Conservation (phyloP, 2,797 vertebrate species). For the Gallinago nigripennis region DNA sequence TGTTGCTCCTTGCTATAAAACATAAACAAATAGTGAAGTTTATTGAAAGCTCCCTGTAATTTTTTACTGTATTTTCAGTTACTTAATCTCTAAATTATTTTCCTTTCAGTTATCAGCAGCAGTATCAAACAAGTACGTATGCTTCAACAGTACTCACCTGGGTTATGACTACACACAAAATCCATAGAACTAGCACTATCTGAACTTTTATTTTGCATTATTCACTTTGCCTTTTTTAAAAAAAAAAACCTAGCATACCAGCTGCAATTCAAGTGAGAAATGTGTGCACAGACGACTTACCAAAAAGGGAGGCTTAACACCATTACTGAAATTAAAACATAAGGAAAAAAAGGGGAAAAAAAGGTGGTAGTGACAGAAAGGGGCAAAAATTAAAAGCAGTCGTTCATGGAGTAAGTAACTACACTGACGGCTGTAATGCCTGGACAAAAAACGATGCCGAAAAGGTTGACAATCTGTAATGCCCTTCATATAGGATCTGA, state of each 20-base stretch:
- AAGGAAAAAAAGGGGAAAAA: background rate
- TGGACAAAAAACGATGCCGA: background rate
- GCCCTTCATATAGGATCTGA: background rate
- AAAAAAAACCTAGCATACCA: background rate
- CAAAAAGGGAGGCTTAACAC: background rate
- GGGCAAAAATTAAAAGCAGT: background rate
- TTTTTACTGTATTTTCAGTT: background rate
- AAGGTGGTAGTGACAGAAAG: fast-evolving
- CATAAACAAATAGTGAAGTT: background rate
- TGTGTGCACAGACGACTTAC: background rate
- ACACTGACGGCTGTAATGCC: background rate
- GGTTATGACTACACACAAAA: background rate
- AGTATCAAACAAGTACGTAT: fast-evolving
- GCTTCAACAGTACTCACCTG: background rate
- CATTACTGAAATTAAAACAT: background rate
- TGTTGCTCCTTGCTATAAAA: background rate
- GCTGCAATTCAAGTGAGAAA: background rate
- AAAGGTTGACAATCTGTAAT: background rate
- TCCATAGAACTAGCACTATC: background rate
- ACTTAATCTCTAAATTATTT: background rate
- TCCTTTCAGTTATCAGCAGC: background rate
- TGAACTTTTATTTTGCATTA: background rate
- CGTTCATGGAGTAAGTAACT: background rate
- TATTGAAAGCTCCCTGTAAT: background rate
- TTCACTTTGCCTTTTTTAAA: background rate